Percentiles rank a stretch among this genome's conserved stretches.
phyloP scores from a whole-genome alignment of 2,888 invertebrate species.

The Drosophila ustulata region DNA sequence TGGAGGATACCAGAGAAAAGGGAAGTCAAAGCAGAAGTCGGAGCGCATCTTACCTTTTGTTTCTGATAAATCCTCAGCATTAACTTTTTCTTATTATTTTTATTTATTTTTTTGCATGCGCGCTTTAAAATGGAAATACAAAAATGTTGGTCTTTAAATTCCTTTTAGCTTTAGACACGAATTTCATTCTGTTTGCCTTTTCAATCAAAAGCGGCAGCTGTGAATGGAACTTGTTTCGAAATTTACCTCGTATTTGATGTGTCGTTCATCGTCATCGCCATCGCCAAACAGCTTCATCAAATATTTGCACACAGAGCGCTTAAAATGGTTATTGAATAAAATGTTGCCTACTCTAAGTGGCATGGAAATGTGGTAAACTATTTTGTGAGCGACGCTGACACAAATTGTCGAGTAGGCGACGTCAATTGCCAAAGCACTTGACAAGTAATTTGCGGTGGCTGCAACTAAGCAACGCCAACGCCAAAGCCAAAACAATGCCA shows the following conservation, averaged over 20 bases:
- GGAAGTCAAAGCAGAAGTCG: background rate
- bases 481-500: conserved; percentile 35
- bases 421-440: conserved; percentile 51
- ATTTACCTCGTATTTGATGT: conserved; percentile 27
- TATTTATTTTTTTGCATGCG: background rate
- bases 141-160: no score
- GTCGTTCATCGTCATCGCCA: conserved; percentile 6
- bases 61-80: background rate
- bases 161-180: no score
- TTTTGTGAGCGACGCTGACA: conserved; percentile 30
- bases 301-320: conserved; percentile 29
- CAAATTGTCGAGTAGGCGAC: conserved; percentile 44
- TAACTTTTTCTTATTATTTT: conserved; percentile 1
- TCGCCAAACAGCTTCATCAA: conserved; percentile 47
- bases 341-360: conserved; percentile 38
- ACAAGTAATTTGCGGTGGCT: conserved; percentile 57
- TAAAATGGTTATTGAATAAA: conserved; percentile 53
- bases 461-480: conserved; percentile 49
- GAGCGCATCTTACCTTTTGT: background rate
- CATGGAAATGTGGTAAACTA: conserved; percentile 16
- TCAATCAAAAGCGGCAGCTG: conserved; percentile 3
- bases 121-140: background rate
- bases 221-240: conserved; percentile 19
- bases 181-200: conserved; percentile 4
- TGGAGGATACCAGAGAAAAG: conserved; percentile 1